Evolutionary conservation across 2,797 vertebrate species (phyloP), one percentile per base, ranked within the genome.

Genomic region (Semotilus atromaculatus): DNA sequence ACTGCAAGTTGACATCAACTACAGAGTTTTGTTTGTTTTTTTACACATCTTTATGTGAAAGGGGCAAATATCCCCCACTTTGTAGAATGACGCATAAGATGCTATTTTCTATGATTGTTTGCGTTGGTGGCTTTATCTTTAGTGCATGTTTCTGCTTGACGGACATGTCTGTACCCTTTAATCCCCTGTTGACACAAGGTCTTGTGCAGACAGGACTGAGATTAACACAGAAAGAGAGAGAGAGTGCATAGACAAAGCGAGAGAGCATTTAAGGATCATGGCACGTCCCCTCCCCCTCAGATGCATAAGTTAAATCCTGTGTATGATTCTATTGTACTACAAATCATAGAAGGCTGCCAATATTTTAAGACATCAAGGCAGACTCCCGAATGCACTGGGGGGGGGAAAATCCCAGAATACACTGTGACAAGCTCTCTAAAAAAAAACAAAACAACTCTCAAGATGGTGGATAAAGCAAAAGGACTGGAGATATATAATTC

Each of bases 111-210:
- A 60, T 66, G 23, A 74, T 73, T 66, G 73, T 67, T 67, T 68
- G 45, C n/a, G 10, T 29, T 71, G 7, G 8, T 45, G 77, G 75
- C 55, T 84, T 80, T 82, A 38, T 76, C 29, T 85, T 19, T 85
- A 82, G 55, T 18, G 48, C 38, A 67, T 55, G 21, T 80, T 70
- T 78, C 62, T 77, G 78, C 77, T 74, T 77, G 72, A 19, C 38
- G 75, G 86, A 90, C 89, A 88, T 88, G 34, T 88, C 90, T 88
- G 91, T 90, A 93, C 83, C 86, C 87, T 87, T 89, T 93, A 92
- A 92, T 91, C 93, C 90, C 80, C 90, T 93, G 92, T 92, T 94
- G 92, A 93, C 90, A 90, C 90, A 86, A 79, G 86, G 91, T 92
- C 90, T 82, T 85, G 91, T 89, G 91, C n/a, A 88, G 85, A 89